These are phyloP conservation scores for Plutomurus gul DNA, from an alignment of 1,140 invertebrate species.

Conservation along the genomic window DNA sequence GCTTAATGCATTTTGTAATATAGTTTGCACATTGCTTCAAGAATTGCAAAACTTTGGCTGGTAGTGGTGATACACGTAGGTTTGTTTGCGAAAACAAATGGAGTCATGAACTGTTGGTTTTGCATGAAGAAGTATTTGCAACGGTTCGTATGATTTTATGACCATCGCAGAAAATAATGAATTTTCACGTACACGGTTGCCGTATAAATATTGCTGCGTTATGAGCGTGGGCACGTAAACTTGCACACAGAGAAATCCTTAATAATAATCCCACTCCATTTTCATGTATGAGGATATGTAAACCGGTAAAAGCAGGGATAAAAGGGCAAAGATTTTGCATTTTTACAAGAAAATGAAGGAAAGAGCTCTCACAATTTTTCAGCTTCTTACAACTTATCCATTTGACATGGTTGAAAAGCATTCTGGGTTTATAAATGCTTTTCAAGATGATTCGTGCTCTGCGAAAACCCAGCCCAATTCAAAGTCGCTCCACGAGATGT, in stretches of 20 bases:
- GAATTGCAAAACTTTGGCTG: too few relatives aligned
- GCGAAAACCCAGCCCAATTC: too few relatives aligned
- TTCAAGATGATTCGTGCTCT: too few relatives aligned
- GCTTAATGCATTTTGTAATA: background rate
- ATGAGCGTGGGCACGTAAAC: background rate
- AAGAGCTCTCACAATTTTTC: too few relatives aligned
- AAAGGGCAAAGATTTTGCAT: background rate
- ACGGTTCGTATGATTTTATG: background rate
- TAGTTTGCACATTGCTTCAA: conserved; percentile 12
- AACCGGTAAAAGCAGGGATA: background rate
- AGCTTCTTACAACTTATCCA: too few relatives aligned
- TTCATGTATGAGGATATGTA: background rate
- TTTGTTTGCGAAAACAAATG: background rate
- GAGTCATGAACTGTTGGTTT: background rate
- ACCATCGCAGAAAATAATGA: background rate
- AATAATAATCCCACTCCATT: background rate
- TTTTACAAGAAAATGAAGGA: background rate
- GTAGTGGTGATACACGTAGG: background rate
- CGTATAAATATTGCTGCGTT: background rate
- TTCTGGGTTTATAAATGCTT: too few relatives aligned
- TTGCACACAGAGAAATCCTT: background rate
- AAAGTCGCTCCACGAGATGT: too few relatives aligned
- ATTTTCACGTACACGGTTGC: background rate
- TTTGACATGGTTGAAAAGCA: too few relatives aligned
- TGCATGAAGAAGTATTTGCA: background rate